Evolutionary conservation across 1,140 invertebrate genomes (phyloP).

Genomic region (Drosophila bifasciata): DNA sequence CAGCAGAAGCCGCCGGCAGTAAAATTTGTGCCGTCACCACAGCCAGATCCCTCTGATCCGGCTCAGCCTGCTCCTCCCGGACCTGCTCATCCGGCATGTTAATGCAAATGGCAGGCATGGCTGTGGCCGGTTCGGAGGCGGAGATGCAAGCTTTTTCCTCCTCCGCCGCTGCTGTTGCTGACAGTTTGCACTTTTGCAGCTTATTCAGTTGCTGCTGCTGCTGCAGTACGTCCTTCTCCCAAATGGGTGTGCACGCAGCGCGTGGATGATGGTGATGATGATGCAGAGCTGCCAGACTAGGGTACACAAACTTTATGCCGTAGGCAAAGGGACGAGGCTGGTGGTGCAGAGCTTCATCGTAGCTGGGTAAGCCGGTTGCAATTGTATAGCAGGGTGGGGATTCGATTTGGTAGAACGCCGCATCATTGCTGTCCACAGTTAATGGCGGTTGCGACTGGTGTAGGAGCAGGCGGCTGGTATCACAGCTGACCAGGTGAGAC

Average conservation of each 20-base stretch:
- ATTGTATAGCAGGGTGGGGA: slow-evolving; percentile 87
- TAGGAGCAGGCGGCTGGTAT: slow-evolving; percentile 59
- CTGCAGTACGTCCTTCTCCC: slow-evolving; percentile 74
- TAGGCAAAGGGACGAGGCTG: slow-evolving; percentile 79
- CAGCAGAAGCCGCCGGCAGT: slow-evolving; percentile 70
- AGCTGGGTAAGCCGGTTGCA: slow-evolving; percentile 86
- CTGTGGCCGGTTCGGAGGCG: slow-evolving; percentile 38
- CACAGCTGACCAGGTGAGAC: slow-evolving; percentile 72
- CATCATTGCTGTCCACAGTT: slow-evolving; percentile 44
- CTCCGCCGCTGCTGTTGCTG: slow-evolving; percentile 55
- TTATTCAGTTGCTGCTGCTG: slow-evolving; percentile 50
- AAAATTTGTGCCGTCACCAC: slow-evolving; percentile 55
- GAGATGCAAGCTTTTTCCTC: slow-evolving; percentile 35
- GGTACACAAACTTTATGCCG: slow-evolving; percentile 83
- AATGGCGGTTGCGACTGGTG: slow-evolving; percentile 39
- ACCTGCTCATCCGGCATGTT: slow-evolving; percentile 66
- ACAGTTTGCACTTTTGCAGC: slow-evolving; percentile 80
- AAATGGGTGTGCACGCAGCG: slow-evolving; percentile 64
- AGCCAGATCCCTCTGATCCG: slow-evolving; percentile 23
- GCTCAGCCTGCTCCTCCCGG: slow-evolving; percentile 11
- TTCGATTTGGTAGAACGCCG: slow-evolving; percentile 84
- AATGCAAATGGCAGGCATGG: slow-evolving; percentile 74
- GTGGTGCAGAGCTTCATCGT: slow-evolving; percentile 86
- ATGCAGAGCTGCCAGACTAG: slow-evolving; percentile 78
- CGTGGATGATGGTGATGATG: slow-evolving; percentile 67